Conservation (phyloP, 2,888 invertebrate genomes). For the Phaedon cochleariae region DNA sequence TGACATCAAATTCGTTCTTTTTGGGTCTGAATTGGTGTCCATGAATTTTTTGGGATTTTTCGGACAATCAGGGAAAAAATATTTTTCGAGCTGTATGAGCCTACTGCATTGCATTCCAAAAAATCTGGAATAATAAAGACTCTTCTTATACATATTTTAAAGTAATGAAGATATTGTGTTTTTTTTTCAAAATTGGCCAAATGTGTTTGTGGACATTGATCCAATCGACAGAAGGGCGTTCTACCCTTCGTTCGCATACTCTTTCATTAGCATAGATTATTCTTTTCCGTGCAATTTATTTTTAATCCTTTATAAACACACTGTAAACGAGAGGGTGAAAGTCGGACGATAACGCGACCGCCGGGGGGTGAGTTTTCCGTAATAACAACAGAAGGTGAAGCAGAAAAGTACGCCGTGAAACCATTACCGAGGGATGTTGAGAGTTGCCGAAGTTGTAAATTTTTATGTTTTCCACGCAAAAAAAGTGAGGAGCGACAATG, state of each 20-base stretch:
- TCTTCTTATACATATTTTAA: no score
- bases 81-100: no score
- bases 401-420: not conserved
- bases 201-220: no score
- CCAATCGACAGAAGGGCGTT: not conserved
- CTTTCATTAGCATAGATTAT: not conserved
- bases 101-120: no score
- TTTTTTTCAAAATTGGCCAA: no score
- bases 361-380: not conserved
- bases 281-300: not conserved
- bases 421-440: not conserved
- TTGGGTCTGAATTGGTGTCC: no score
- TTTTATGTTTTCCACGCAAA: not conserved
- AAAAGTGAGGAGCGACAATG: not conserved
- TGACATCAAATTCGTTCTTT: no score
- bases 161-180: no score
- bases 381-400: not conserved
- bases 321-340: conserved; percentile 1
- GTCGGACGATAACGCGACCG: not conserved
- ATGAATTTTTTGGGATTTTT: no score
- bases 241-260: not conserved
- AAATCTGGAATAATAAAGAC: no score
- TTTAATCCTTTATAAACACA: not conserved
- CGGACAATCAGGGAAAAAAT: no score
- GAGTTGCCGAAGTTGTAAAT: not conserved